Evolutionary conservation across 2,113 vertebrate genomes (phyloP).

Genomic region (Heteronetta atricapilla): DNA sequence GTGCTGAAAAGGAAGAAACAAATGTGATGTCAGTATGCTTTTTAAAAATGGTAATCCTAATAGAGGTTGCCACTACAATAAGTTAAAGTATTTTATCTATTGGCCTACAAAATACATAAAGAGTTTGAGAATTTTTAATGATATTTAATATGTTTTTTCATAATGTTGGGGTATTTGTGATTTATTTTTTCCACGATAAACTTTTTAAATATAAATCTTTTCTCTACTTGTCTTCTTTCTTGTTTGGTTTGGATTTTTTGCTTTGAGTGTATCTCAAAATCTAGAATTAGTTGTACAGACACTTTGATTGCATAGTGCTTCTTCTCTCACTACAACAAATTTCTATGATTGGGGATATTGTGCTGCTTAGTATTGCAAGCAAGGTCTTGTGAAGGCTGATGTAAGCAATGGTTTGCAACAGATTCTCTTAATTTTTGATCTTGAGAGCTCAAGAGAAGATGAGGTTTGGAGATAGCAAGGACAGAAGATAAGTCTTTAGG

Average conservation of each 20-base stretch:
- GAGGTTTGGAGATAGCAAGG: neutral
- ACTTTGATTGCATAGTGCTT: neutral
- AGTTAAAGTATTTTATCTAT: neutral
- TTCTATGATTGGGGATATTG: neutral
- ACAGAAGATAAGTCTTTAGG: neutral
- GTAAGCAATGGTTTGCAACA: neutral
- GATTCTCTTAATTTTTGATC: neutral
- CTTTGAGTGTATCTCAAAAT: neutral
- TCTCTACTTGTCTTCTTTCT: neutral
- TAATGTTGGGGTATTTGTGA: neutral
- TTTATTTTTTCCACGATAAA: neutral
- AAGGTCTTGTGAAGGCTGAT: neutral
- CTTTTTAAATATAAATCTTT: neutral
- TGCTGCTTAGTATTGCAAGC: neutral
- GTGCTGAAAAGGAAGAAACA: constrained; percentile 11
- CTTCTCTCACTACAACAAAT: neutral
- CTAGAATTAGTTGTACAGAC: neutral
- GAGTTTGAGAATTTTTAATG: neutral
- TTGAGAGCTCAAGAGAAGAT: neutral
- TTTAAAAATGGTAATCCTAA: neutral
- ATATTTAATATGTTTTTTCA: neutral
- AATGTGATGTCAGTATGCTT: neutral
- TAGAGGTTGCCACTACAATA: neutral
- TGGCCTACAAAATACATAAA: neutral
- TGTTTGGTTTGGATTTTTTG: neutral